Conservation (phyloP, 2,888 invertebrate species). For the Protonemura montana region DNA sequence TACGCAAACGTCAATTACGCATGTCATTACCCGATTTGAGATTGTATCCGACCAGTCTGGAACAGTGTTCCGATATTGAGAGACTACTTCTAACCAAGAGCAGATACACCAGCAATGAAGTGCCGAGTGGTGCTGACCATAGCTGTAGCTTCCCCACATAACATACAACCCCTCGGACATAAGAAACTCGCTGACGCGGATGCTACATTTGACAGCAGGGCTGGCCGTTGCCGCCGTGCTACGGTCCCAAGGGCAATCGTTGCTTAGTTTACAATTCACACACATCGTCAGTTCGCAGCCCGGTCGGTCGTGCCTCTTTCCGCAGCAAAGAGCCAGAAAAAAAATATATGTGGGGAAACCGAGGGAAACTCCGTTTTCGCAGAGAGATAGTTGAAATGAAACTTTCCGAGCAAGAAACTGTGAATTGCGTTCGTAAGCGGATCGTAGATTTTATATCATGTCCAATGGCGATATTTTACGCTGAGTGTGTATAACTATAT, state of each 20-base stretch:
- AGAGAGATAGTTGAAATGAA: neutral
- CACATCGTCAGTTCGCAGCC: neutral
- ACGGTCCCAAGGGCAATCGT: neutral
- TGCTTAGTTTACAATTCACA: slow-evolving; percentile 12
- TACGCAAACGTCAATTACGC: neutral
- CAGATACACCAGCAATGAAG: neutral
- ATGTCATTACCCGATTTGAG: neutral
- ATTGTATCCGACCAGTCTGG: neutral
- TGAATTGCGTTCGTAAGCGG: neutral
- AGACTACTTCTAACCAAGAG: too few species aligned
- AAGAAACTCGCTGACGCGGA: neutral
- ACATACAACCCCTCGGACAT: neutral
- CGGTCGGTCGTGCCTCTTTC: neutral
- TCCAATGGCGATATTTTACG: neutral
- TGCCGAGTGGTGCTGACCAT: neutral
- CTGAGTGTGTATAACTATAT: neutral
- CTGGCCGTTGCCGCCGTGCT: neutral
- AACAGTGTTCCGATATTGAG: too few species aligned
- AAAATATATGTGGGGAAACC: neutral
- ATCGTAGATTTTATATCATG: neutral
- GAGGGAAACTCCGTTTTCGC: neutral
- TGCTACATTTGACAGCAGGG: slow-evolving; percentile 8
- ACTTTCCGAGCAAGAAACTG: neutral
- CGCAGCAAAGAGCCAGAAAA: neutral
- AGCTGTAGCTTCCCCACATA: neutral